Percentiles rank a stretch among this genome's conserved stretches.
Conservation (phyloP, 2,113 vertebrate genomes). For the Loxodonta africana region DNA sequence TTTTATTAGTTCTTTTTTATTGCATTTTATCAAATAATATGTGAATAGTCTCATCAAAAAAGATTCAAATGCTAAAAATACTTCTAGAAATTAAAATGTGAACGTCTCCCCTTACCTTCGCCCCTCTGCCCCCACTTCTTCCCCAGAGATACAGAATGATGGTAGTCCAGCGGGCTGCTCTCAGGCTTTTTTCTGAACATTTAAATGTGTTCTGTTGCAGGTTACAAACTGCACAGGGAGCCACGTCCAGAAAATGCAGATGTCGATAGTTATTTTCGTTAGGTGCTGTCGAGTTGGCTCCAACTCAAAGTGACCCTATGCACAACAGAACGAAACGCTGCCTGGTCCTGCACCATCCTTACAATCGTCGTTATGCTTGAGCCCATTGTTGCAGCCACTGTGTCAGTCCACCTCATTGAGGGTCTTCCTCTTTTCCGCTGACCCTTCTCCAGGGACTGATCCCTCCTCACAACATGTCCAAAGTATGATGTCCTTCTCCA, state of each 20-base stretch:
- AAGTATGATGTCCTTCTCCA: too few relatives aligned
- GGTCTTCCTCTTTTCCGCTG: too few relatives aligned
- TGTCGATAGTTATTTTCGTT: not conserved
- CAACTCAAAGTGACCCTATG: too few relatives aligned
- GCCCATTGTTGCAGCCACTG: too few relatives aligned
- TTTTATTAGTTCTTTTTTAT: not conserved
- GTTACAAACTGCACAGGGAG: not conserved
- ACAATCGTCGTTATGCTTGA: too few relatives aligned
- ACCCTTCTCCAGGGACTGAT: too few relatives aligned
- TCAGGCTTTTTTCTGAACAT: not conserved
- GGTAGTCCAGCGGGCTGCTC: not conserved
- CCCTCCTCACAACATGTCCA: too few relatives aligned
- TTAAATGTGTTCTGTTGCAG: not conserved
- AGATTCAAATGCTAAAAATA: not conserved
- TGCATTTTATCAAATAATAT: not conserved
- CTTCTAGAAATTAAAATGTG: not conserved
- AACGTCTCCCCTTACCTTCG: not conserved
- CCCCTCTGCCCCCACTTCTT: too few relatives aligned
- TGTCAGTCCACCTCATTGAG: too few relatives aligned
- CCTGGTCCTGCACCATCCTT: too few relatives aligned
- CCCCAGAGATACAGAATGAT: not conserved
- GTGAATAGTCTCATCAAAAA: not conserved
- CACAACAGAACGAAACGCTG: too few relatives aligned
- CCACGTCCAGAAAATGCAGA: not conserved
- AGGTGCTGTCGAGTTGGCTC: too few relatives aligned